A percentile compares a stretch with the other conserved stretches of the same genome.
These are phyloP conservation scores for Pogona vitticeps DNA, from an alignment of 2,113 vertebrate genomes.

Conservation along the genomic window DNA sequence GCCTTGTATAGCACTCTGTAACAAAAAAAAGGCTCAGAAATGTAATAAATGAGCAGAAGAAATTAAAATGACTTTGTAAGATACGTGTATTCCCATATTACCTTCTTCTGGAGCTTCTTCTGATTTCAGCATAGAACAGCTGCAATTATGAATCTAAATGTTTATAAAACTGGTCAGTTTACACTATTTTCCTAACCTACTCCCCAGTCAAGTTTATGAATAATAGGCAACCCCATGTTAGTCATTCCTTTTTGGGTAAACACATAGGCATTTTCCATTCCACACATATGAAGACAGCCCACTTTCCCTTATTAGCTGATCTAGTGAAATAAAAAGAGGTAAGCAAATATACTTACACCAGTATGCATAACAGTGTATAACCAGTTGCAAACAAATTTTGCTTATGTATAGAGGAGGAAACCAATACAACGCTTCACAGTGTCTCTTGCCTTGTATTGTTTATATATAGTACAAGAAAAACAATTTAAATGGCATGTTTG, in stretches of 20 bases:
- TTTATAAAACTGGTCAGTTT: not conserved
- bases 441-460: not conserved
- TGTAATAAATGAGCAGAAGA: too few species aligned
- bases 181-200: not conserved
- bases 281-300: not conserved
- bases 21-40: too few species aligned
- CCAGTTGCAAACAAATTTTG: too few species aligned
- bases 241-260: not conserved
- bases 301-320: not conserved
- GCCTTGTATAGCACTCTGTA: too few species aligned
- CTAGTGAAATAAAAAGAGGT: not conserved
- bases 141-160: not conserved
- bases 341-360: not conserved
- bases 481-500: not conserved
- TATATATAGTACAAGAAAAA: not conserved
- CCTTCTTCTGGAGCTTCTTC: not conserved
- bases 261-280: not conserved
- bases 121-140: not conserved
- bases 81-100: not conserved
- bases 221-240: not conserved
- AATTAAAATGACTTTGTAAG: not conserved
- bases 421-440: not conserved
- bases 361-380: not conserved
- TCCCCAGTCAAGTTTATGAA: not conserved
- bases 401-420: too few species aligned